These are phyloP conservation scores for Bombus breviceps DNA, from an alignment of 1,140 invertebrate genomes.

Conservation along the genomic window DNA sequence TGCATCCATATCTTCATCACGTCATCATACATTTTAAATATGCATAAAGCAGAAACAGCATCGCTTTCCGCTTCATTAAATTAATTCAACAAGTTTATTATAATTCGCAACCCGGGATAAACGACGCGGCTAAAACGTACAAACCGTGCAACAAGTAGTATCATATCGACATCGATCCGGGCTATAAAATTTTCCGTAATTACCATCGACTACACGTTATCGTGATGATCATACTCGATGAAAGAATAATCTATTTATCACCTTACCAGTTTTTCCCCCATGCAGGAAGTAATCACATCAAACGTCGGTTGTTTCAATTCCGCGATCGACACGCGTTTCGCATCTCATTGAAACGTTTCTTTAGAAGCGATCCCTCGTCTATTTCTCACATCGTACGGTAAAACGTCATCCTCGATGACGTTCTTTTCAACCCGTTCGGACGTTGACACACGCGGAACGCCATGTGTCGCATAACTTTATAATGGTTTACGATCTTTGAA, in stretches of 20 bases:
- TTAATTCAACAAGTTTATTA: not conserved
- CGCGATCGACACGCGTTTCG: not conserved
- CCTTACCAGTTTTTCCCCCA: not conserved
- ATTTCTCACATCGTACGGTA: not conserved
- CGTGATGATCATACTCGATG: not conserved
- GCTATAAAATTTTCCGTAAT: not conserved
- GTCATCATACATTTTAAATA: not conserved
- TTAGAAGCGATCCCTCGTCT: not conserved
- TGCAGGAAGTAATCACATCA: not conserved
- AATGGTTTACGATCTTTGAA: not conserved
- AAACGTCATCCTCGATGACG: not conserved
- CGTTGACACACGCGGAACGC: conserved; percentile 4
- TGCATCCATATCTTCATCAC: not conserved
- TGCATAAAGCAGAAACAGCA: not conserved
- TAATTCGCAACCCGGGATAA: not conserved
- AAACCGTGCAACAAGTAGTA: not conserved
- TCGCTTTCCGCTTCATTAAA: not conserved
- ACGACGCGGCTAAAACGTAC: not conserved
- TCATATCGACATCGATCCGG: not conserved
- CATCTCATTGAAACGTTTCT: not conserved
- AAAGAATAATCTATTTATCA: not conserved
- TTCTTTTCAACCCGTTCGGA: not conserved
- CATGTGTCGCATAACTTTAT: not conserved
- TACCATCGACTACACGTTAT: not conserved
- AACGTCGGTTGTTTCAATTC: not conserved